Base-by-base conservation (phyloP, 2,888 invertebrate genomes). In the Cepaea hortensis region DNA sequence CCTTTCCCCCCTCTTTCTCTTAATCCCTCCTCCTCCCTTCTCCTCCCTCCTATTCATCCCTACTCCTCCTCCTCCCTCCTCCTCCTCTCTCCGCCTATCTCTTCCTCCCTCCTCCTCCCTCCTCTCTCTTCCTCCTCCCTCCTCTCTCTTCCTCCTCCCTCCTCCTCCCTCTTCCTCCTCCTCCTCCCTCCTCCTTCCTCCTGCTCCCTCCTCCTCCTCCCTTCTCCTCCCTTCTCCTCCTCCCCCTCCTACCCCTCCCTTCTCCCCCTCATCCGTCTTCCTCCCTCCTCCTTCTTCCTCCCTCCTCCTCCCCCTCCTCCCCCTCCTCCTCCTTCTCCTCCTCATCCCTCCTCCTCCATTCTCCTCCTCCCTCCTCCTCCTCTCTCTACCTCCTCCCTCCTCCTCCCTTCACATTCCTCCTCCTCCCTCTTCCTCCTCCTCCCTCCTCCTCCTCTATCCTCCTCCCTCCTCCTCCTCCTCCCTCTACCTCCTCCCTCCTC, bases 191-290 rank as follows among this genome's bases (percentile, higher is more conserved):
- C 23, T 62, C 61, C 62, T 81, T 62, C 55, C 35, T 62, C 65
- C 61, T 55, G 9, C 81, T 62, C 65, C 61, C 65, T 62, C 15
- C 35, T 62, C n/a, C 61, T 62, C n/a, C 23, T 23, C 11, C 13
- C n/a, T 55, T 82, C 46, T 82, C 18, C 83, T 50, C 15, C 48
- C 73, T 73, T 55, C 23, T 46, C 23, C 84, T 23, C 75, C 55
- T 73, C 6, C 35, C 20, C 55, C 65, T n/a, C n/a, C n/a, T n/a
- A n/a, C n/a, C n/a, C n/a, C n/a, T n/a, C n/a, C n/a, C n/a, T n/a
- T 81, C 81, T 81, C n/a, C 61, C 18, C 13, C 61, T 62, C 55
- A n/a, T 81, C 35, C 13, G 61, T 62, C 81, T 81, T 62, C 62
- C 65, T 81, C 65, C 62, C 35, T 81, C 65, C 61, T 62, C 62